Percentiles rank a stretch among this genome's conserved stretches.
phyloP scores from a whole-genome alignment of 2,113 vertebrate species.

The Paramisgurnus dabryanus region DNA sequence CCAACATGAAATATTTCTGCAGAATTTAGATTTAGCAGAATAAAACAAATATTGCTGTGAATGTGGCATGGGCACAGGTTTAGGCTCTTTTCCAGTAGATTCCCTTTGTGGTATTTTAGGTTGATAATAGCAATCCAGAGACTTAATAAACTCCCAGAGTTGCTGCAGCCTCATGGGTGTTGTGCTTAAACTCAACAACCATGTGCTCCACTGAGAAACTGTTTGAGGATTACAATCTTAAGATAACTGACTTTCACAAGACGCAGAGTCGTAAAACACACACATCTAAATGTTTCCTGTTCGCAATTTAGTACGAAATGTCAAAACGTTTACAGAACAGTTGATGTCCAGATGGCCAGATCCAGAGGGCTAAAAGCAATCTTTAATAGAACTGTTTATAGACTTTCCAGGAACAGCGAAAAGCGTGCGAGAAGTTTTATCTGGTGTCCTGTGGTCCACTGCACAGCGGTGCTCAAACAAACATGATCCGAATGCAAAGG shows the following conservation, averaged over 20 bases:
- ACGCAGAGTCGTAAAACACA: not conserved
- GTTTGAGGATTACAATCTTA: conserved; percentile 23
- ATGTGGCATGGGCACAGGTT: not conserved
- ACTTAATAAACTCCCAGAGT: not conserved
- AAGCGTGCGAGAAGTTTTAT: not conserved
- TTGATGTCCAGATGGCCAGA: conserved; percentile 3
- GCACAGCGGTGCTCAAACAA: not conserved
- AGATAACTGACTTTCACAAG: conserved; percentile 8
- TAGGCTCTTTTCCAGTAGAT: conserved; percentile 4
- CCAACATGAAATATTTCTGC: too few relatives aligned
- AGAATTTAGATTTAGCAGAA: too few relatives aligned
- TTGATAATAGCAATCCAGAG: conserved; percentile 13
- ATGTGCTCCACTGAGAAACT: not conserved
- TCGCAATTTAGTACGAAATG: conserved; percentile 2
- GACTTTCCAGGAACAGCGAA: not conserved
- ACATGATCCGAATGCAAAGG: not conserved
- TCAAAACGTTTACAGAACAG: not conserved
- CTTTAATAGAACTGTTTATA: not conserved
- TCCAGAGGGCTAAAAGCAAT: not conserved
- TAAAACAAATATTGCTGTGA: not conserved
- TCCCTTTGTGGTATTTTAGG: not conserved
- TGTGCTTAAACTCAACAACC: conserved; percentile 10
- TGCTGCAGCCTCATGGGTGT: not conserved
- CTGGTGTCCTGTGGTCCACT: not conserved
- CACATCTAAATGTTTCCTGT: conserved; percentile 14